Base-by-base conservation (phyloP, 2,113 vertebrate genomes). In the Odontesthes bonariensis region DNA sequence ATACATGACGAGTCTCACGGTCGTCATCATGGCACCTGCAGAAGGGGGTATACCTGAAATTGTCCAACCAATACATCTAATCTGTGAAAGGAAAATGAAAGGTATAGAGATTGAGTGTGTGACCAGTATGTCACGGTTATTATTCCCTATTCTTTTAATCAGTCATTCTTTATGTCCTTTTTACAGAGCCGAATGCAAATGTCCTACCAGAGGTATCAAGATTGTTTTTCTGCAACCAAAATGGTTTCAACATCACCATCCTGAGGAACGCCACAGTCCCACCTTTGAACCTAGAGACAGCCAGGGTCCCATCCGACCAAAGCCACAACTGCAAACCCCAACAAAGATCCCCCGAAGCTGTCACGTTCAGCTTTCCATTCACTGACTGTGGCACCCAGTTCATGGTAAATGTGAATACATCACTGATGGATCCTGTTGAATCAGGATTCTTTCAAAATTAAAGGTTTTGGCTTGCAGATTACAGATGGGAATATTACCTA, bases 171-270 rank as follows among this genome's bases (percentile, higher is more conserved):
- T n/a, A 0, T 58, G 2, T 71, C 0, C 71, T 63, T 59, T 38
- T 5, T 35, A 12, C 71, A 89, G 87, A 79, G n/a, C 33, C 54
- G 52, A 82, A 14, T 19, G 56, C 31, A 56, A 4, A 52, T 27
- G 3, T 49, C 8, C 7, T 70, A 56, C 52, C 42, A 20, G 14
- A 23, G 1, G 5, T 27, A 1, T 52, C 58, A 11, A 68, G 13
- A 40, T 12, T 51, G 14, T 20, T 8, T 40, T 63, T 67, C 46
- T 91, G 89, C 62, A 75, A 17, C 73, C 81, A 79, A 53, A 55
- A 83, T 14, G 82, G 87, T 12, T 89, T 91, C 54, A 67, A 77
- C 62, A 76, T 91, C 22, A 83, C 63, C 22, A 80, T 92, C 7
- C 1, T 3, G 42, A 72, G 62, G 55, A 86, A 80, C 49, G 64